phyloP scores from a whole-genome alignment of 1,140 invertebrate species.

The Apolygus lucorum region DNA sequence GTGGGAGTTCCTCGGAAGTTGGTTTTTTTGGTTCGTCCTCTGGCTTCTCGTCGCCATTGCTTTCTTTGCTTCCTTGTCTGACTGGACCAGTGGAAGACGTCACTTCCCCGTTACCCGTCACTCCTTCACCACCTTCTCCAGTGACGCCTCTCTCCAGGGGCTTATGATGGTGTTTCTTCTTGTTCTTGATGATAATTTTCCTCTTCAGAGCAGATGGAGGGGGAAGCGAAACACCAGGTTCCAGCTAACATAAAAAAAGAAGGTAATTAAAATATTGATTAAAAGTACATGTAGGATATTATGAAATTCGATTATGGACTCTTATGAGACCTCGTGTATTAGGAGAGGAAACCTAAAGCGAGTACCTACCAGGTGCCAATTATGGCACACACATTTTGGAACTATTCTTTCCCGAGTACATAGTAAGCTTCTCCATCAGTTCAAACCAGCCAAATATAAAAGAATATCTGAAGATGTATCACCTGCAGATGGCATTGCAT shows the following conservation, averaged over 20 bases:
- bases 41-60: slow-evolving; percentile 45
- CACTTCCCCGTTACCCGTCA: slow-evolving; percentile 52
- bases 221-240: slow-evolving; percentile 70
- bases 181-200: slow-evolving; percentile 97
- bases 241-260: slow-evolving; percentile 55
- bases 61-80: slow-evolving; percentile 54
- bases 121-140: slow-evolving; percentile 32
- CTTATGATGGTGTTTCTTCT: slow-evolving; percentile 84
- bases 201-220: slow-evolving; percentile 73
- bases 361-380: too few species aligned
- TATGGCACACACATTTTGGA: too few species aligned
- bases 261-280: too few species aligned
- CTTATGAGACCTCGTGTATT: too few species aligned
- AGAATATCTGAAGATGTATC: too few species aligned
- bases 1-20: neutral
- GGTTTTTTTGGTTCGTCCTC: neutral
- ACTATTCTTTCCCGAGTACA: too few species aligned
- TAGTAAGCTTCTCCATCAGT: too few species aligned
- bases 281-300: too few species aligned
- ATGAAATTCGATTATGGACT: too few species aligned
- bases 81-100: slow-evolving; percentile 46
- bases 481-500: too few species aligned
- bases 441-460: too few species aligned
- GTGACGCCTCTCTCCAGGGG: slow-evolving; percentile 35
- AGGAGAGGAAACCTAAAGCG: neutral